Evolutionary conservation across 64 coral and sea anemone species (phyloP).

Genomic region (Montipora sp.): DNA sequence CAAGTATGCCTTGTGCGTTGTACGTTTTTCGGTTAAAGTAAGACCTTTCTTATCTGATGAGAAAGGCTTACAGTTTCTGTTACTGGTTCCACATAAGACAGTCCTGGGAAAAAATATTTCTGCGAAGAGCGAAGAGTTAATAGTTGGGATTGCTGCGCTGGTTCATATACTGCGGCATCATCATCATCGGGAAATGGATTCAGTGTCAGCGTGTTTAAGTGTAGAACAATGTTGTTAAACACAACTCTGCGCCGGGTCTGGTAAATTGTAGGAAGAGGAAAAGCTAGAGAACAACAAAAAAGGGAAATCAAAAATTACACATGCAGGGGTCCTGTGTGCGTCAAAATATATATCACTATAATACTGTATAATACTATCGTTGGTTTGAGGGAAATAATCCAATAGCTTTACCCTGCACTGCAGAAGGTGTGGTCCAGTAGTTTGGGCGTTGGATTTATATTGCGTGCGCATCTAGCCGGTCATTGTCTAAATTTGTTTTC

Average conservation of each 20-base stretch:
- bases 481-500: no score
- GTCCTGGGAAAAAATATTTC: slow-evolving; percentile 91
- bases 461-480: no score
- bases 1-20: no score
- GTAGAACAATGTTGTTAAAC: slow-evolving; percentile 84
- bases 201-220: slow-evolving; percentile 90
- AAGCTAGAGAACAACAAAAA: slow-evolving; percentile 34
- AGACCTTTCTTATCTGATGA: slow-evolving; percentile 28
- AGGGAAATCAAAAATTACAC: background rate
- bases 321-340: no score
- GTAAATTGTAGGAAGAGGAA: slow-evolving; percentile 78
- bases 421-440: no score
- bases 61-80: background rate
- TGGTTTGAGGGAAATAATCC: no score
- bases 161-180: slow-evolving; percentile 77
- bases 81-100: slow-evolving; percentile 73
- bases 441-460: no score
- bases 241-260: slow-evolving; percentile 62
- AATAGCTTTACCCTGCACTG: no score
- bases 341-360: no score
- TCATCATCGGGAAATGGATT: slow-evolving; percentile 81
- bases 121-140: slow-evolving; percentile 85
- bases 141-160: slow-evolving; percentile 70
- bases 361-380: no score
- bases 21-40: background rate